Percentiles rank a stretch among this genome's conserved stretches.
phyloP scores from a whole-genome alignment of 64 coral and sea anemone genomes.

The Actinia tenebrosa region DNA sequence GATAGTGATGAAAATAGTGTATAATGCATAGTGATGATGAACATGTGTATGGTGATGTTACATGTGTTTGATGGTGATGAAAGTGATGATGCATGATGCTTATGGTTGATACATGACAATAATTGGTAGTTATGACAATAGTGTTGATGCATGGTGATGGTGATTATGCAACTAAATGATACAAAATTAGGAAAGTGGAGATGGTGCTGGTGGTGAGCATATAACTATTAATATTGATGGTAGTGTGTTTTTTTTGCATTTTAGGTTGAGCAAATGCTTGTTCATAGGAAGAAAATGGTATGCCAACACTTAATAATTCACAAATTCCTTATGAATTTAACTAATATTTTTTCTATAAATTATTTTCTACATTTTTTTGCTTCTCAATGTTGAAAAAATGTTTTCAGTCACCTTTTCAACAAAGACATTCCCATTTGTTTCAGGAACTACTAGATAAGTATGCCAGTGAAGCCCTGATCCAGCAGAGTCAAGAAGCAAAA shows the following conservation, averaged over 20 bases:
- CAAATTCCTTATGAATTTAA: neutral
- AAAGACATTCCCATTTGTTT: neutral
- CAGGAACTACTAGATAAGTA: conserved; percentile 98
- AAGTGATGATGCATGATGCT: neutral
- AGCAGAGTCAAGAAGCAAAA: conserved; percentile 96
- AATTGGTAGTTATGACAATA: too few relatives aligned
- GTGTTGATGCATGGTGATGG: too few relatives aligned
- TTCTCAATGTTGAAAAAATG: too few relatives aligned
- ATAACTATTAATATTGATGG: neutral
- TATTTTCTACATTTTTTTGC: neutral
- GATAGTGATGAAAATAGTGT: too few relatives aligned
- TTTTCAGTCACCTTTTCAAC: neutral
- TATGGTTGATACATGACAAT: too few relatives aligned
- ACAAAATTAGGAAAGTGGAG: too few relatives aligned
- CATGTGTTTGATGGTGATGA: neutral
- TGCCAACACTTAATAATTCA: neutral
- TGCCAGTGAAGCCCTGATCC: conserved; percentile 87
- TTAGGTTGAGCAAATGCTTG: conserved; percentile 90
- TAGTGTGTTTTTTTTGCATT: neutral
- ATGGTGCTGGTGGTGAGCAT: neutral
- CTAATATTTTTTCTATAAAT: too few relatives aligned
- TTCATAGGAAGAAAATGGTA: conserved; percentile 98
- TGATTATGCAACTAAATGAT: too few relatives aligned
- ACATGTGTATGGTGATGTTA: too few relatives aligned
- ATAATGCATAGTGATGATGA: too few relatives aligned